Evolutionary conservation across 2,113 vertebrate species (phyloP).

Genomic region (Gambusia affinis): DNA sequence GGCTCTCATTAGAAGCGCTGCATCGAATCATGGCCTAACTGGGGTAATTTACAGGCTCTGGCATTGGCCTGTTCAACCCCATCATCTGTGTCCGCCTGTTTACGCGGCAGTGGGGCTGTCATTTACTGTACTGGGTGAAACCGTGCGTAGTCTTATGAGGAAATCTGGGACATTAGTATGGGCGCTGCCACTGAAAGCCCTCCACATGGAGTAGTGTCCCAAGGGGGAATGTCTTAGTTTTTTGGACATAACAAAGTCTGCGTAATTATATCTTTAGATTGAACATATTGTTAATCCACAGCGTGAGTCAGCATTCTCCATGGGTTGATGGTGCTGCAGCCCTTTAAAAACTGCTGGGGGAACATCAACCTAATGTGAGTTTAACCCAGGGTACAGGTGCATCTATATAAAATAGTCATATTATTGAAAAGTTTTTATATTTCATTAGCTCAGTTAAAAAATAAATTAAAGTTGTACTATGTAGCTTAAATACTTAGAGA

Average conservation of each 20-base stretch:
- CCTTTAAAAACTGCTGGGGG: no score
- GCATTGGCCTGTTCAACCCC: conserved; percentile 35
- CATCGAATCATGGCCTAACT: conserved; percentile 55
- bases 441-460: neutral
- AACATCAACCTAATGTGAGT: neutral
- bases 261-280: conserved; percentile 48
- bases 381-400: neutral
- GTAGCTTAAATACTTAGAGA: no score
- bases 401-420: neutral
- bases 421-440: neutral
- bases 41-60: conserved; percentile 51
- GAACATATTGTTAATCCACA: conserved; percentile 25
- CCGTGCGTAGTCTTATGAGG: conserved; percentile 29
- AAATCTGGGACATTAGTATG: conserved; percentile 45
- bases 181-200: conserved; percentile 16
- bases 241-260: conserved; percentile 29
- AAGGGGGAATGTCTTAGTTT: conserved; percentile 18
- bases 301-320: conserved; percentile 73
- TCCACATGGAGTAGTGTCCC: neutral
- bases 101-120: conserved; percentile 38
- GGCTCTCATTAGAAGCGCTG: conserved; percentile 11
- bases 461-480: no score
- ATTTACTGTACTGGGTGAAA: conserved; percentile 34
- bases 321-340: conserved; percentile 21
- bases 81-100: conserved; percentile 20